Base-by-base conservation (phyloP, 2,888 invertebrate species). In the Zeuzera pyrina region DNA sequence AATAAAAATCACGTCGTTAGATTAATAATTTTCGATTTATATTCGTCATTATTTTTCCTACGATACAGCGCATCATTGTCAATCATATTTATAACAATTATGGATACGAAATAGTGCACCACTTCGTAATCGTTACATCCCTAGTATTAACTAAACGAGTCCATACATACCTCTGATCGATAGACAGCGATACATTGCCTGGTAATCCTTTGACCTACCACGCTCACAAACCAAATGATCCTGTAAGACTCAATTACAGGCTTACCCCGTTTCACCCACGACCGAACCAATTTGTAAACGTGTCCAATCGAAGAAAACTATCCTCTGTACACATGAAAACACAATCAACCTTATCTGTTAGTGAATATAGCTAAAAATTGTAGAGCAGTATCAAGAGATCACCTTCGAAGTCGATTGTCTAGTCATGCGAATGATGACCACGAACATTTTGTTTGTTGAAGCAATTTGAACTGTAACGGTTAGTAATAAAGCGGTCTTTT, bases 341-440 rank as follows among this genome's bases (percentile, higher is more conserved):
- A 63, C 52, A 53, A 39, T 23, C 34, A 41, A 58, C 60, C 47
- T 29, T 57, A 58, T 2, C 2, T 13, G 7, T 11, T n/a, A 11
- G 1, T n/a, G 2, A 4, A 34, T 39, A 47, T 11, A 42, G 43
- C 34, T 15, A 6, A 42, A 37, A 43, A 52, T 22, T 13, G 13
- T 15, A 21, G 7, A 2, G 16, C n/a, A 2, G 2, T 6, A 6
- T n/a, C 6, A 11, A 29, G 8, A 37, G 38, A 45, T 73, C 73
- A 70, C 74, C 71, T 76, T 69, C 52, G 55, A 51, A 73, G 72
- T 66, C 81, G 72, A 81, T 81, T 76, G 81, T 62, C 70, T 81
- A 79, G 79, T 83, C 81, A 83, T 78, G 74, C 81, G 71, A 69
- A 70, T 79, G 79, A 79, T 81, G 79, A 76, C 79, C 81, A 69